phyloP scores from a whole-genome alignment of 2,113 vertebrate genomes.

The Stictonetta naevosa region DNA sequence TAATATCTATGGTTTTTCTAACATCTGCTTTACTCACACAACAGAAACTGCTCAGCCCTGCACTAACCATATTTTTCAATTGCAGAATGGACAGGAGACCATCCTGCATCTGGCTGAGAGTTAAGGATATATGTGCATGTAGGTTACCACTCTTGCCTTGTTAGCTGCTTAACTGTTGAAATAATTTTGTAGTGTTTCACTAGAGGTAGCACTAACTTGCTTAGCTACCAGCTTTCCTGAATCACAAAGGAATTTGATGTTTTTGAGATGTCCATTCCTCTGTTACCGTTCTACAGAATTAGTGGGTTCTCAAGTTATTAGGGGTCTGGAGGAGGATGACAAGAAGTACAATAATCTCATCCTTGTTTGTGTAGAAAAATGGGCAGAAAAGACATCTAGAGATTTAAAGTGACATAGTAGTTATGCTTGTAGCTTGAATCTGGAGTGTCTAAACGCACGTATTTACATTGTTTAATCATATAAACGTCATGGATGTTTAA shows the following conservation, averaged over 20 bases:
- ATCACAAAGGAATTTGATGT: neutral
- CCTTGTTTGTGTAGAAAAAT: neutral
- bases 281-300: neutral
- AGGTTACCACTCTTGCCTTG: neutral
- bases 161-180: neutral
- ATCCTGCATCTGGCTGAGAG: neutral
- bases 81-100: neutral
- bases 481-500: too few relatives aligned
- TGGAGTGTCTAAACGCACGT: neutral
- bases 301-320: neutral
- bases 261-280: neutral
- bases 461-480: neutral
- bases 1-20: neutral
- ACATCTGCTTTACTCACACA: neutral
- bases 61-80: accelerated
- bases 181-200: neutral
- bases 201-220: neutral
- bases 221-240: neutral
- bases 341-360: neutral
- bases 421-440: neutral
- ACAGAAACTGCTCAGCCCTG: accelerated
- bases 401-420: neutral
- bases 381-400: neutral
- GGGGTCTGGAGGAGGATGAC: neutral
- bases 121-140: accelerated